These are phyloP conservation scores for Phainopepla nitens DNA, from an alignment of 2,113 vertebrate species.

Conservation along the genomic window DNA sequence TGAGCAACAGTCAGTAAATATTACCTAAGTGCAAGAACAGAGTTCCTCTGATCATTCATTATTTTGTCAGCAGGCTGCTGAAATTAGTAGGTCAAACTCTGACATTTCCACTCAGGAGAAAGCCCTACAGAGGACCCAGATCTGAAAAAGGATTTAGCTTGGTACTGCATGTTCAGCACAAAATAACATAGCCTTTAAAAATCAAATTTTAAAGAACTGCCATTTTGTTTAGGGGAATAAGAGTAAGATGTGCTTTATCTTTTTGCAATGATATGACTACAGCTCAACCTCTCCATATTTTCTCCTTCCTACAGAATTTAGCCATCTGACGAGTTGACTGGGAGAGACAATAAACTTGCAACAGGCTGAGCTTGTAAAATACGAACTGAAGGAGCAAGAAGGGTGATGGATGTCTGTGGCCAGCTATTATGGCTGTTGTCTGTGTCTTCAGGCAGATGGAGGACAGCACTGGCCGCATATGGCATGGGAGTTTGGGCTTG, in stretches of 20 bases:
- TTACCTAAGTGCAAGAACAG: neutral
- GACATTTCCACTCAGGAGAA: neutral
- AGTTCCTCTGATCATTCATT: neutral
- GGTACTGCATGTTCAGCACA: neutral
- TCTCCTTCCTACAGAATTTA: neutral
- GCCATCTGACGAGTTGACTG: constrained; percentile 8
- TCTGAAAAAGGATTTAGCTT: neutral
- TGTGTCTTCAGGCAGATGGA: neutral
- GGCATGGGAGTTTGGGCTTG: neutral
- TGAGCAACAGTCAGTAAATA: neutral
- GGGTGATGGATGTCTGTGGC: neutral
- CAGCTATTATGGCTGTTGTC: neutral
- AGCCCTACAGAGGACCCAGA: neutral
- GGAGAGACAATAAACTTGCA: constrained; percentile 62
- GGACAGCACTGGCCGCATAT: neutral
- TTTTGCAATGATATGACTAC: neutral
- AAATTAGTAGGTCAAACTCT: constrained; percentile 17
- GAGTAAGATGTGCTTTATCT: neutral
- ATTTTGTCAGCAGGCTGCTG: neutral
- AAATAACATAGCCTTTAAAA: neutral
- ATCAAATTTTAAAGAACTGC: neutral
- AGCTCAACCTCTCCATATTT: neutral
- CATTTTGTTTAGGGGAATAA: neutral
- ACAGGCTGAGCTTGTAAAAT: constrained; percentile 61
- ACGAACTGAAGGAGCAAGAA: neutral